Conservation (phyloP, 2,113 vertebrate species). For the Podiceps cristatus region DNA sequence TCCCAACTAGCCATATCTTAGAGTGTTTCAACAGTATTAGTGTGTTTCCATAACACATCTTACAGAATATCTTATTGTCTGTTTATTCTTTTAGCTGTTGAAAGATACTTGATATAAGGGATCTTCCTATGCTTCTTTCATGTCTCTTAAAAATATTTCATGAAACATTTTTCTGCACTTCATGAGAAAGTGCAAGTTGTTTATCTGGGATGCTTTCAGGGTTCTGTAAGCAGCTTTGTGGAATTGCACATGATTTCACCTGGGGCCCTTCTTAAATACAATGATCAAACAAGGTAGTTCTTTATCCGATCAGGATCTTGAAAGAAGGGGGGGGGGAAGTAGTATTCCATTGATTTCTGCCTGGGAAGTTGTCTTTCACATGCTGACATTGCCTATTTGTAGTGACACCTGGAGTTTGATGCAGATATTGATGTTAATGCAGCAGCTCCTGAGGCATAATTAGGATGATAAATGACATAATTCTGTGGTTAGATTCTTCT, state of each 20-base stretch:
- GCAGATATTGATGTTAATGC: slow-evolving; percentile 16
- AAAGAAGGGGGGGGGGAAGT: fast-evolving
- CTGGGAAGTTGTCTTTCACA: neutral
- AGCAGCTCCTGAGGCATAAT: neutral
- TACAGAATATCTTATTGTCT: neutral
- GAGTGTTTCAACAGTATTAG: neutral
- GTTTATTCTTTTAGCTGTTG: neutral
- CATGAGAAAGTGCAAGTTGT: neutral
- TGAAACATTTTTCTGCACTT: fast-evolving
- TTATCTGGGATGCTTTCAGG: neutral
- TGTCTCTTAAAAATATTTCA: neutral
- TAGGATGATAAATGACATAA: slow-evolving; percentile 11
- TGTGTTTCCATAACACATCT: neutral
- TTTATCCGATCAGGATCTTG: neutral
- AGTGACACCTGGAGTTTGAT: slow-evolving; percentile 10
- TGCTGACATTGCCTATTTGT: neutral
- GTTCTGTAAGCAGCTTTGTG: neutral
- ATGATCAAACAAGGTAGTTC: neutral
- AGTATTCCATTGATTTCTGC: neutral
- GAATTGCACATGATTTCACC: neutral
- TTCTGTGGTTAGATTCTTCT: neutral
- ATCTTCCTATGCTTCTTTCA: neutral
- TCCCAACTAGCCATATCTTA: neutral
- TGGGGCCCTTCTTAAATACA: neutral
- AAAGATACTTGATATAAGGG: neutral